Conservation (phyloP, 2,888 invertebrate species). For the Trichogramma dendrolimi region DNA sequence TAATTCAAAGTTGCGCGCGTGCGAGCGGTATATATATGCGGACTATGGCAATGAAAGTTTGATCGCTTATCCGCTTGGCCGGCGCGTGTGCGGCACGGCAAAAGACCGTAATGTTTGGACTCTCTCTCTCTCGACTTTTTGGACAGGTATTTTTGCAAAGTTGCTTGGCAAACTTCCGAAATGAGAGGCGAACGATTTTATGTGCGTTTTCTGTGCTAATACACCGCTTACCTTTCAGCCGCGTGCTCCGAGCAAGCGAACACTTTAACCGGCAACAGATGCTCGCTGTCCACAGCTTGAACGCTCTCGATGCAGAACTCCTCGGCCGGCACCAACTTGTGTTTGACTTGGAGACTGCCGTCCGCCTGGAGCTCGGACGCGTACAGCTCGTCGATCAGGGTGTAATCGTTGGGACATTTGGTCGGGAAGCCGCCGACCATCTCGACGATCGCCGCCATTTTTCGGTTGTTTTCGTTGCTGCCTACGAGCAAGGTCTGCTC, state of each 20-base stretch:
- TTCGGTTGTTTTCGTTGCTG: slow-evolving; percentile 24
- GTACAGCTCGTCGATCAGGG: slow-evolving; percentile 59
- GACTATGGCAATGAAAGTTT: neutral
- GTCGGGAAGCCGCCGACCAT: slow-evolving; percentile 57
- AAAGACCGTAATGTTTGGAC: neutral
- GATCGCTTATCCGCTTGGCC: neutral
- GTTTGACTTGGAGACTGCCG: slow-evolving; percentile 57
- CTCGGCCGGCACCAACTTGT: slow-evolving; percentile 48
- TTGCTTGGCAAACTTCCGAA: neutral
- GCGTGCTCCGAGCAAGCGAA: slow-evolving; percentile 63
- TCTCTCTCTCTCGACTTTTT: neutral
- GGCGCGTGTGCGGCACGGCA: neutral
- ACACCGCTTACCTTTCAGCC: slow-evolving; percentile 42
- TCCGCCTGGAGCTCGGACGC: slow-evolving; percentile 55
- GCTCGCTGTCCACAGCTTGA: slow-evolving; percentile 42
- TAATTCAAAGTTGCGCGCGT: slow-evolving; percentile 6
- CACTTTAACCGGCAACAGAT: slow-evolving; percentile 55
- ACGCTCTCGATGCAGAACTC: slow-evolving; percentile 50
- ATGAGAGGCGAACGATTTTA: neutral
- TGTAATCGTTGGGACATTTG: slow-evolving; percentile 53
- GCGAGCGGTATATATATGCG: neutral
- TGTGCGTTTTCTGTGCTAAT: neutral
- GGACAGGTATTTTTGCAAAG: neutral
- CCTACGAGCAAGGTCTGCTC: slow-evolving; percentile 44
- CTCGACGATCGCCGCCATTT: slow-evolving; percentile 41